Evolutionary conservation across 2,888 invertebrate genomes (phyloP), one percentile per base, ranked within the genome.

Genomic region (Athalia cordata): DNA sequence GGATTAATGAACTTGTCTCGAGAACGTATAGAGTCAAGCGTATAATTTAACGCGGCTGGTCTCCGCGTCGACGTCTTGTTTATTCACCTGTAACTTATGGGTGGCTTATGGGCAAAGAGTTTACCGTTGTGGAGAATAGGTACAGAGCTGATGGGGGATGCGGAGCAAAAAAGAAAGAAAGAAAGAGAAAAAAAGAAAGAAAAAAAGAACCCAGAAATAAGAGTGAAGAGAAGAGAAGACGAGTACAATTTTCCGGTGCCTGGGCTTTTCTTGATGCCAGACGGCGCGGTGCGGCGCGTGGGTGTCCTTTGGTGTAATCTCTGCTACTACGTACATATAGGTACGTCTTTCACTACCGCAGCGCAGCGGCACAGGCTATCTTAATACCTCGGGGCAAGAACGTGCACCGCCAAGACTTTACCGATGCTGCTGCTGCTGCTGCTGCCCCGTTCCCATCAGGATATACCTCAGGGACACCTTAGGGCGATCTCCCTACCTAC

Each of bases 391-490:
- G 29, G 29, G 29, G 29, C 29, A 29, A 29, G 29, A 29, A 29
- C 29, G 29, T 29, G 29, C 29, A 29, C 29, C 29, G 29, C 29
- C 29, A 29, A 29, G 29, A 29, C 29, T 29, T 29, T 29, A 0
- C 29, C 29, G 29, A 29, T 29, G 29, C 29, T 29, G 29, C 29
- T 29, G 29, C 29, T 29, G 29, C 29, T 59, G 57, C 59, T 66
- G 7, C 15, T 68, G 6, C 59, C 57, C 43, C 52, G 45, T 5
- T 29, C 55, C 6, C 45, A 47, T 50, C n/a, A 9, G 47, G 47
- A 45, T 65, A 77, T 67, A 61, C 77, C 77, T 57, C 66, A 11
- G 77, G 77, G 77, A 77, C 77, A 77, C 66, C 77, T 77, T 77
- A 77, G 66, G 57, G 57, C 59, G 66, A 66, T 47, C 29, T 29